phyloP scores from a whole-genome alignment of 2,113 vertebrate species.

The Vanacampus margaritifer region DNA sequence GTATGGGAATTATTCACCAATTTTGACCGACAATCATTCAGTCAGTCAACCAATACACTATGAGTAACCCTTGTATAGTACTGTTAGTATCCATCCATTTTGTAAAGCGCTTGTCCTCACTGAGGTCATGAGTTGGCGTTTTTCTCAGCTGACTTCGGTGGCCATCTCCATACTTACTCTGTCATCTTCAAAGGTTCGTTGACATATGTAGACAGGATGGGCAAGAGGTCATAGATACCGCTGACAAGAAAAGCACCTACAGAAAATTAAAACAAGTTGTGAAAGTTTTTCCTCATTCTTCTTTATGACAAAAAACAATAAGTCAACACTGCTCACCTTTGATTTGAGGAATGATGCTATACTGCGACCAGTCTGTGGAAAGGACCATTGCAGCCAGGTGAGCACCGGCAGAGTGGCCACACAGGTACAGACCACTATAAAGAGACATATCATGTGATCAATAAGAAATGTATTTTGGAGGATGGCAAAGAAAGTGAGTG shows the following conservation, averaged over 20 bases:
- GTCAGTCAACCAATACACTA: too few relatives aligned
- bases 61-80: too few relatives aligned
- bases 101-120: too few relatives aligned
- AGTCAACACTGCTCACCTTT: constrained; percentile 73
- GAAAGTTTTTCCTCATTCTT: neutral
- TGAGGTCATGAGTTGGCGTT: too few relatives aligned
- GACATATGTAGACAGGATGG: constrained; percentile 78
- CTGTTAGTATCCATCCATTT: too few relatives aligned
- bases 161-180: constrained; percentile 66
- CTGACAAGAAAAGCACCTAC: constrained; percentile 88
- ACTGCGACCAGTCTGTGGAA: constrained; percentile 81
- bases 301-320: neutral
- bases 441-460: neutral
- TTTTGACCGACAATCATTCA: too few relatives aligned
- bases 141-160: neutral
- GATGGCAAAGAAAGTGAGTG: neutral
- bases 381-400: constrained; percentile 88
- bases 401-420: constrained; percentile 92
- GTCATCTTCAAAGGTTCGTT: constrained; percentile 81
- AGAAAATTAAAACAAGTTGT: neutral
- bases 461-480: neutral
- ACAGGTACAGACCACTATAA: constrained; percentile 84
- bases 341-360: constrained; percentile 74
- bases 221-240: constrained; percentile 87
- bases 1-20: too few relatives aligned